These are phyloP conservation scores for Balaenoptera acutorostrata DNA, from an alignment of 2,113 vertebrate genomes.

Conservation along the genomic window DNA sequence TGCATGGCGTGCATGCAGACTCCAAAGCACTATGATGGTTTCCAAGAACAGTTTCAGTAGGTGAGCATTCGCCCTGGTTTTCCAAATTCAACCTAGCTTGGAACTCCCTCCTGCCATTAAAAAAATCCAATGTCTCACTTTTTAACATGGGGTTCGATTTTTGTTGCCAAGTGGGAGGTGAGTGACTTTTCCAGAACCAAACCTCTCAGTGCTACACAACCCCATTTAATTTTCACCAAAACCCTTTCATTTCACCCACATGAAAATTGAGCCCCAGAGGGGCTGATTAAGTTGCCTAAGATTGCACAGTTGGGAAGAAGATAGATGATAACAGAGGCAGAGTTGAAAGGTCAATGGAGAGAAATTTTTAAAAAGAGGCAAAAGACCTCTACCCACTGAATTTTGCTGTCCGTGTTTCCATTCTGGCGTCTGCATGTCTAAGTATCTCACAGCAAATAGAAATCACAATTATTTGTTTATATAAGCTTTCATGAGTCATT, in stretches of 20 bases:
- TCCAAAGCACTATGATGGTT: not conserved
- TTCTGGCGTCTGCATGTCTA: not conserved
- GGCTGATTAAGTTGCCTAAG: not conserved
- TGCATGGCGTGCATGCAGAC: rapidly evolving
- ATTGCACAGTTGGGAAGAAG: not conserved
- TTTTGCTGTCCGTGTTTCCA: not conserved
- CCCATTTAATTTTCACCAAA: not conserved
- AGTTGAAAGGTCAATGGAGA: not conserved
- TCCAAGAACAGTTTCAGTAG: not conserved
- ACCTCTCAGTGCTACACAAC: not conserved
- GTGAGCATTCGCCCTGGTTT: not conserved
- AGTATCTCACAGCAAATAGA: not conserved
- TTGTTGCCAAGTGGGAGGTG: not conserved
- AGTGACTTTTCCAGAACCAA: not conserved
- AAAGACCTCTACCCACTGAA: not conserved
- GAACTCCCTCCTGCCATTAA: no score
- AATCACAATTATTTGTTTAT: not conserved
- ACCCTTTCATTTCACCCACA: rapidly evolving
- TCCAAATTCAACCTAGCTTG: not conserved
- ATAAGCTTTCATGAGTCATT: not conserved
- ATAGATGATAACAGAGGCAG: not conserved
- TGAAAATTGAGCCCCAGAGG: not conserved
- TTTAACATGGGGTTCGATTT: not conserved
- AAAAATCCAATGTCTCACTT: not conserved
- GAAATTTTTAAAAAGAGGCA: not conserved